Base-by-base conservation (phyloP, 2,888 invertebrate genomes). In the Pachymerium ferrugineum region DNA sequence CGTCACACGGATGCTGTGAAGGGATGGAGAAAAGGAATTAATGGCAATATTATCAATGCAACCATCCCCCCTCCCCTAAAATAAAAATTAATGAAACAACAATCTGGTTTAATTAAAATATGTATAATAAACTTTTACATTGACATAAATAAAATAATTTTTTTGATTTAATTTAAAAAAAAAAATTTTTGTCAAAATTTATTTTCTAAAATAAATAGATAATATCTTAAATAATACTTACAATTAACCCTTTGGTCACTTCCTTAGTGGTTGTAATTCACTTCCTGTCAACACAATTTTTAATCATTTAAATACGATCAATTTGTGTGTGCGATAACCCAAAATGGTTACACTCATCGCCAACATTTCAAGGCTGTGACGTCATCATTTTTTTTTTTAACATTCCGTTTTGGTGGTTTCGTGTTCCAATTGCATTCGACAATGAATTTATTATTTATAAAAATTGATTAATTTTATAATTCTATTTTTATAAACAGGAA, bases 271-370 rank as follows among this genome's bases (percentile, higher is more conserved):
- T 47, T 16, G 10, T 47, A n/a, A n/a, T n/a, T 47, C 6, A 16
- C 47, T 47, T 14, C 14, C 47, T 47, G 47, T 47, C 47, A 47
- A 19, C 47, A 47, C n/a, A 16, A 6, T 47, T n/a, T n/a, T 22
- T 16, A 16, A 47, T 47, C 47, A 47, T 19, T 47, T 47, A 14
- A 38, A 16, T 22, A 19, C 22, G 22, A 47, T 47, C 47, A 47
- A 47, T 47, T 16, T 22, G 47, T n/a, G n/a, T n/a, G n/a, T 47
- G 19, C 16, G 47, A 47, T 47, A 47, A 47, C 47, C 47, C 47
- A 47, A 47, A 47, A 47, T 47, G 47, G 47, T 47, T 47, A 47
- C 47, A 16, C n/a, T 47, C 47, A 47, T 47, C 47, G 47, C n/a
- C n/a, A n/a, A 22, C 22, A 22, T 47, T 47, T 16, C 16, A 19